Base-by-base conservation (phyloP, 2,113 vertebrate genomes). In the Zootoca vivipara region DNA sequence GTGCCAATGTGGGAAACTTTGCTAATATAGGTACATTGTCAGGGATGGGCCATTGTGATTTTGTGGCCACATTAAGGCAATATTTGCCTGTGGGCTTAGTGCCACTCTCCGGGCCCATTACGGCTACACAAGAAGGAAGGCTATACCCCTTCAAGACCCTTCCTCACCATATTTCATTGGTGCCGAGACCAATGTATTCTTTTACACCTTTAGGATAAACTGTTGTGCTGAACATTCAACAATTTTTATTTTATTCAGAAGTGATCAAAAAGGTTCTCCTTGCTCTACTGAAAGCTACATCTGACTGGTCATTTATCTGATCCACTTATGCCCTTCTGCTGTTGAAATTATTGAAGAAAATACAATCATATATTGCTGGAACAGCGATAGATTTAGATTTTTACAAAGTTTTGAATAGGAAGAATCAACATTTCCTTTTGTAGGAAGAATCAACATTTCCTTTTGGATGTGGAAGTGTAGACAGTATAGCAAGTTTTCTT, bases 401-500 rank as follows among this genome's bases (percentile, higher is more conserved):
- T 73, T 92, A 87, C 33, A 70, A 89, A 26, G 33, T 90, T 90
- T 93, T 89, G 0, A 86, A 82, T 62, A 74, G 77, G 85, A 87
- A 69, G 33, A 58, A 92, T 88, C 77, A 15, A 86, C 82, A 84
- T 91, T 94, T 92, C 88, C 83, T 52, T 91, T 82, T 91, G 28
- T 62, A 74, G 77, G 85, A 87, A 69, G 33, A 58, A 92, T 88
- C 77, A 15, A 86, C 82, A 84, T 91, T 94, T 92, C 88, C 83
- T 52, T 91, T 82, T 91, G 28, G 74, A 1, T 77, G 70, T 85
- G 20, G 67, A 91, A 89, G 90, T 56, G 84, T 91, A 52, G 91
- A 75, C 78, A 93, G 91, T 92, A 90, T 82, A 69, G 33, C 18
- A 90, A 30, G 38, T 85, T 87, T 94, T 92, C 84, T 93, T 89